Percentiles rank a stretch among this genome's conserved stretches.
These are phyloP conservation scores for Empis livida DNA, from an alignment of 2,888 invertebrate genomes.

Conservation along the genomic window DNA sequence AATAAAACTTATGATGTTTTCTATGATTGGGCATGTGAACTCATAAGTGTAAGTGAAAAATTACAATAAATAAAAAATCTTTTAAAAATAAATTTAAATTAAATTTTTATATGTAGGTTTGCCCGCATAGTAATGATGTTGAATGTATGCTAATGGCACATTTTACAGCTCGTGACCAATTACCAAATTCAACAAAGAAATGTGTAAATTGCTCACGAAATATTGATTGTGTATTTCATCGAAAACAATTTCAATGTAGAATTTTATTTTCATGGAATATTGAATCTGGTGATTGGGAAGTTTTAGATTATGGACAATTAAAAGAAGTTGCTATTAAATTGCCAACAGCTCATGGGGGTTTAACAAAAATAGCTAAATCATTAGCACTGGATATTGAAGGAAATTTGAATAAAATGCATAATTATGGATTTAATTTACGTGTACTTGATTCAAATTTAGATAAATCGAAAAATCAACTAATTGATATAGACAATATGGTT, in stretches of 20 bases:
- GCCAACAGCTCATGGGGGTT: conserved; percentile 17
- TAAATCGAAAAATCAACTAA: conserved; percentile 29
- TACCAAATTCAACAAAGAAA: conserved; percentile 17
- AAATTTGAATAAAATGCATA: conserved; percentile 22
- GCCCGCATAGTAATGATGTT: conserved; percentile 29
- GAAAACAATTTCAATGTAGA: conserved; percentile 32
- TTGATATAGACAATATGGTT: conserved; percentile 31
- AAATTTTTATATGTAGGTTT: conserved; percentile 19
- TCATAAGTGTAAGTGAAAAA: conserved; percentile 25
- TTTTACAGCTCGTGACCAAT: conserved; percentile 33
- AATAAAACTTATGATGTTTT: conserved; percentile 35
- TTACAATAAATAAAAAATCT: no score
- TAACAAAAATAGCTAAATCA: conserved; percentile 26
- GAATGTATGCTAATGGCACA: conserved; percentile 33
- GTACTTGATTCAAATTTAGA: conserved; percentile 31
- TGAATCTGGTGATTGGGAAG: conserved; percentile 32
- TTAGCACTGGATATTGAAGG: conserved; percentile 27
- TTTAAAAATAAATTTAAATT: not conserved
- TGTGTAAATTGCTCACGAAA: conserved; percentile 30
- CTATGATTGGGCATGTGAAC: conserved; percentile 35
- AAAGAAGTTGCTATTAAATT: conserved; percentile 16
- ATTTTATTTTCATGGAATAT: conserved; percentile 36
- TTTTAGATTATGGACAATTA: conserved; percentile 33
- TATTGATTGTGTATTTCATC: conserved; percentile 30
- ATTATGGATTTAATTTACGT: conserved; percentile 28